These are phyloP conservation scores for Heterodera carotae DNA, from an alignment of 1,140 invertebrate genomes.

Conservation along the genomic window DNA sequence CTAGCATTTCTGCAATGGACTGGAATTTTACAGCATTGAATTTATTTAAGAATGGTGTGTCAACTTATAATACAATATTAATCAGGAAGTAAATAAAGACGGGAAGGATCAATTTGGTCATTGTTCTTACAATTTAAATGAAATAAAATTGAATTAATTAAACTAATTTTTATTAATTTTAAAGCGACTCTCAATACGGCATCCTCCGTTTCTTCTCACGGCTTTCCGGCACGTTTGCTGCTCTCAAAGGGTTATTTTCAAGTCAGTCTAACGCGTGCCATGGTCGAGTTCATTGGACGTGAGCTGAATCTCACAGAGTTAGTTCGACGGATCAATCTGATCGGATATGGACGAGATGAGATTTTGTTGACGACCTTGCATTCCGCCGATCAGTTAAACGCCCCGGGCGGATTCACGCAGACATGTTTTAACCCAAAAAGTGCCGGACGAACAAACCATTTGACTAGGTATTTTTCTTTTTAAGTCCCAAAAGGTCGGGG, in stretches of 20 bases:
- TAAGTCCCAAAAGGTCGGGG: neutral
- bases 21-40: constrained; percentile 36
- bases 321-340: constrained; percentile 15
- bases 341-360: constrained; percentile 27
- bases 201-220: neutral
- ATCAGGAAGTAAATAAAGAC: too few relatives aligned
- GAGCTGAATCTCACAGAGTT: constrained; percentile 27
- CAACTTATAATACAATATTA: too few relatives aligned
- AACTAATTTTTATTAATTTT: too few relatives aligned
- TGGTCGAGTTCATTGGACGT: constrained; percentile 29
- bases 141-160: too few relatives aligned
- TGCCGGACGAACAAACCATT: neutral
- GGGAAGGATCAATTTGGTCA: too few relatives aligned
- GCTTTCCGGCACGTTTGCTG: neutral
- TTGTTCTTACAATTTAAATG: too few relatives aligned
- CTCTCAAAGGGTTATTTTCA: constrained; percentile 26
- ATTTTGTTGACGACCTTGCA: constrained; percentile 31
- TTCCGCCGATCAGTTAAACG: constrained; percentile 4
- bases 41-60: constrained; percentile 38
- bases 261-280: constrained; percentile 11
- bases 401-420: constrained; percentile 36
- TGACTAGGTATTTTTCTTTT: neutral
- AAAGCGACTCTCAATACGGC: neutral
- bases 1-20: constrained; percentile 9
- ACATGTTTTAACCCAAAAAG: constrained; percentile 11